phyloP scores from a whole-genome alignment of 2,888 invertebrate species.

The Pseudococcus longispinus region DNA sequence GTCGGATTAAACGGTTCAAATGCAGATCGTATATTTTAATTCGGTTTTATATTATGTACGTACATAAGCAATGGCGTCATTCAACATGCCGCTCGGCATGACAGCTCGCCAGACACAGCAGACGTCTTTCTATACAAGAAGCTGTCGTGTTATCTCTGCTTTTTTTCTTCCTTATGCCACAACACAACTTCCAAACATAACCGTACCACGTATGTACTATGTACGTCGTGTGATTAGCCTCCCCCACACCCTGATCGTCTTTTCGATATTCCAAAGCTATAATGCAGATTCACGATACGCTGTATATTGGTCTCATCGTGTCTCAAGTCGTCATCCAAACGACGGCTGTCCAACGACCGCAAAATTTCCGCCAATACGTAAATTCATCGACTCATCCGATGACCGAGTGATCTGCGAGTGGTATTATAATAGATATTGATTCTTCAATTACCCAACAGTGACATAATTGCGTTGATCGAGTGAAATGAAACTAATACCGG shows the following conservation, averaged over 20 bases:
- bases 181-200: background rate
- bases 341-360: too few relatives aligned
- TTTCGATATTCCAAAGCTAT: too few relatives aligned
- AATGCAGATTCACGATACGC: too few relatives aligned
- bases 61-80: background rate
- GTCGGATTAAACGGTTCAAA: conserved; percentile 34
- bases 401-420: background rate
- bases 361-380: background rate
- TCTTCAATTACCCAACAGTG: background rate
- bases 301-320: too few relatives aligned
- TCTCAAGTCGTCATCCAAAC: background rate
- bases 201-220: too few relatives aligned
- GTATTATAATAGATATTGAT: background rate
- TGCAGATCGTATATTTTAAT: conserved; percentile 28
- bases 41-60: background rate
- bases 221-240: too few relatives aligned
- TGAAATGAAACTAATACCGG: background rate
- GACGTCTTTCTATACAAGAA: background rate
- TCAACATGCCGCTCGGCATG: background rate
- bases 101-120: background rate
- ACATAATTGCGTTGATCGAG: background rate
- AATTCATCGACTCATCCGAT: background rate
- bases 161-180: background rate
- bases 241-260: too few relatives aligned
- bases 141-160: background rate